Evolutionary conservation across 1,140 invertebrate genomes (phyloP).

Genomic region (Lepidurus apus): DNA sequence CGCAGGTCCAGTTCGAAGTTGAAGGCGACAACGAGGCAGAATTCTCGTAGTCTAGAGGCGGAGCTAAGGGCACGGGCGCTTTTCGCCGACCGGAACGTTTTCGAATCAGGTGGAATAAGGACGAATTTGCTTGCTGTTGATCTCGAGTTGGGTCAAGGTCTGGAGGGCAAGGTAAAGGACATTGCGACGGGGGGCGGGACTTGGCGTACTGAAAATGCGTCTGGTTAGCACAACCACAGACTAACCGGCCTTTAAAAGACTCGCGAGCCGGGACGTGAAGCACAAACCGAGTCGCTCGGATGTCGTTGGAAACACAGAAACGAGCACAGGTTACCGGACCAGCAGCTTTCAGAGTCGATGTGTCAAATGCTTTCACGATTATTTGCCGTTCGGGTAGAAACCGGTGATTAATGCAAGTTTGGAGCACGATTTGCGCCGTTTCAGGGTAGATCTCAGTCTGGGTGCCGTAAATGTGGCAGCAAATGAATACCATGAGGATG

Average conservation of each 20-base stretch:
- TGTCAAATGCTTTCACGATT: constrained; percentile 7
- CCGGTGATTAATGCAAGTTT: constrained; percentile 13
- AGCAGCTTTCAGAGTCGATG: not conserved
- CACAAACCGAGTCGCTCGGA: not conserved
- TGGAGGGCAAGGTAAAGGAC: constrained; percentile 28
- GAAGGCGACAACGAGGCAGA: not conserved
- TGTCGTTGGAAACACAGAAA: constrained; percentile 22
- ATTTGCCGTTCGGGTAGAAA: not conserved
- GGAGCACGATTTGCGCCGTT: not conserved
- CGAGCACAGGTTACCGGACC: constrained; percentile 24
- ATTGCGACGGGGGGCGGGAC: not conserved
- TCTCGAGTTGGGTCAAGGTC: not conserved
- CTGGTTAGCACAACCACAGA: constrained; percentile 28
- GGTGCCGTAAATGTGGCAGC: not conserved
- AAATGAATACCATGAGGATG: not conserved
- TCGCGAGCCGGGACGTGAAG: constrained; percentile 29
- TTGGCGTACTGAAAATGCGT: not conserved
- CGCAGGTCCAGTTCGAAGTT: constrained; percentile 24
- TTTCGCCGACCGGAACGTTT: not conserved
- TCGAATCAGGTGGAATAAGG: not conserved
- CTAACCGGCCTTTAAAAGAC: constrained; percentile 15
- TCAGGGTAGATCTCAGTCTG: not conserved
- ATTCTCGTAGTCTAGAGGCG: too few relatives aligned
- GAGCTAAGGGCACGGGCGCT: too few relatives aligned
- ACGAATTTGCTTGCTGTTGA: not conserved